These are phyloP conservation scores for Polydrusus tereticollis DNA, from an alignment of 2,888 invertebrate genomes.

Conservation along the genomic window DNA sequence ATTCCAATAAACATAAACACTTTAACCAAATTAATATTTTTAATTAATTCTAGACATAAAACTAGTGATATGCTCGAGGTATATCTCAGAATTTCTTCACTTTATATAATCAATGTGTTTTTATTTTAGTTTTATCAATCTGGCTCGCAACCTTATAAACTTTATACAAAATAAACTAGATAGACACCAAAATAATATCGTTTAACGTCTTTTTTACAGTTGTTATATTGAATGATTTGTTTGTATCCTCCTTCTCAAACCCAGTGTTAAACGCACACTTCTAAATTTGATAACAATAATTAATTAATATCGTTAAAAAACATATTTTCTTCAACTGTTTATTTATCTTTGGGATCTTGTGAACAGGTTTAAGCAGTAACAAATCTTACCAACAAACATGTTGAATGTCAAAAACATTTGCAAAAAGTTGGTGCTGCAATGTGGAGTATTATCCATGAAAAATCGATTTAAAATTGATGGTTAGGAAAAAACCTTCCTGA, in stretches of 20 bases:
- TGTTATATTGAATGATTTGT: not conserved
- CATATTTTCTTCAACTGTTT: too few relatives aligned
- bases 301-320: too few relatives aligned
- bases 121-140: conserved; percentile 21
- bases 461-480: too few relatives aligned
- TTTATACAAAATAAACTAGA: conserved; percentile 22
- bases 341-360: too few relatives aligned
- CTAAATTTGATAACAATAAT: too few relatives aligned
- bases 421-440: too few relatives aligned
- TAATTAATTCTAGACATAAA: not conserved
- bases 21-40: not conserved
- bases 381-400: too few relatives aligned
- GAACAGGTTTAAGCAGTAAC: too few relatives aligned
- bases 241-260: not conserved
- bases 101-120: conserved; percentile 1
- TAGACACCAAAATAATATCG: not conserved
- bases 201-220: not conserved
- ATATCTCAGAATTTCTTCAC: conserved; percentile 15
- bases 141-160: conserved; percentile 25
- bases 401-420: too few relatives aligned
- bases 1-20: not conserved
- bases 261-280: too few relatives aligned
- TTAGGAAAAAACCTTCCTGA: too few relatives aligned
- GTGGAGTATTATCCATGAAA: too few relatives aligned
- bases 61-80: not conserved